These are phyloP conservation scores for Cataglyphis rosenhaueri DNA, from an alignment of 2,888 invertebrate species.

Conservation along the genomic window DNA sequence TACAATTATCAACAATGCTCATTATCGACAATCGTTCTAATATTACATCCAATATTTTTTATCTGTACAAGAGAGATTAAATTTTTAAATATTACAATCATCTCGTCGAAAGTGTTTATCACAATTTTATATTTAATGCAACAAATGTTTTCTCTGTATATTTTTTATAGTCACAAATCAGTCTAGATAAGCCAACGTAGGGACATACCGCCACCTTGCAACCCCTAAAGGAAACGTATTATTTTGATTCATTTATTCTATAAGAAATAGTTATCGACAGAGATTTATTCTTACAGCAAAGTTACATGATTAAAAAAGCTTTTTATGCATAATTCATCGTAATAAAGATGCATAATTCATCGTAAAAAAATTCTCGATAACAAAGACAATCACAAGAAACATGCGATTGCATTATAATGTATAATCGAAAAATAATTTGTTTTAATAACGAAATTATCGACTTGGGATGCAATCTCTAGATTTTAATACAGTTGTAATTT, in stretches of 20 bases:
- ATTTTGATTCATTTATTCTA: slow-evolving; percentile 15
- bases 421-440: slow-evolving; percentile 29
- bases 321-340: background rate
- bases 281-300: background rate
- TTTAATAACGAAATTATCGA: slow-evolving; percentile 40
- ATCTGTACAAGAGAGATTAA: background rate
- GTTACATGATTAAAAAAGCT: background rate
- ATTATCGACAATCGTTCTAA: background rate
- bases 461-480: slow-evolving; percentile 16
- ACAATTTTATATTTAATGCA: slow-evolving; percentile 15
- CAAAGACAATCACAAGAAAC: background rate
- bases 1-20: slow-evolving; percentile 6
- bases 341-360: background rate
- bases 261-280: slow-evolving; percentile 37
- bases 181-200: background rate
- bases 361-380: background rate
- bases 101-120: background rate
- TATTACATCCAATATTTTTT: background rate
- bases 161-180: background rate
- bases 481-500: slow-evolving; percentile 14
- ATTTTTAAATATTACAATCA: background rate
- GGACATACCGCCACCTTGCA: slow-evolving; percentile 41
- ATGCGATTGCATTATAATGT: background rate
- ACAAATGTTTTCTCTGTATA: background rate
- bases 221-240: slow-evolving; percentile 14